Evolutionary conservation across 2,888 invertebrate species (phyloP).

Genomic region (Eurytoma californica): DNA sequence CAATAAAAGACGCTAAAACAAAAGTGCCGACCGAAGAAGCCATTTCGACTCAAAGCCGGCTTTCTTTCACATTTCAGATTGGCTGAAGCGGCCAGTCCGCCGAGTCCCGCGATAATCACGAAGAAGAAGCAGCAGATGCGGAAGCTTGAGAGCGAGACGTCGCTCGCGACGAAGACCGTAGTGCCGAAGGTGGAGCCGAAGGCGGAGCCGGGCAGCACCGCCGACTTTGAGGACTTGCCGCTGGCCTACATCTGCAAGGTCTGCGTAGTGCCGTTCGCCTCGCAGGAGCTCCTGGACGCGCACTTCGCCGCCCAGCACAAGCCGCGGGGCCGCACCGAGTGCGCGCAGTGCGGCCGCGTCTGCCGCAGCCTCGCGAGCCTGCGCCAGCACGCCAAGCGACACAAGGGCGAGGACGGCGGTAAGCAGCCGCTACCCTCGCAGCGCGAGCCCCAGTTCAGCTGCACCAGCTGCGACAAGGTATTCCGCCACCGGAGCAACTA

Average conservation of each 20-base stretch:
- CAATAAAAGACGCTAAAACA: neutral
- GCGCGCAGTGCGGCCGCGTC: constrained; percentile 67
- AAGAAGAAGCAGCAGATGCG: constrained; percentile 52
- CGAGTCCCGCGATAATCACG: constrained; percentile 26
- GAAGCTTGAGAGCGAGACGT: constrained; percentile 9
- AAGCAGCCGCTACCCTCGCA: neutral
- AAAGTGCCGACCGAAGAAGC: constrained; percentile 4
- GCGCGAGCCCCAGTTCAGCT: constrained; percentile 64
- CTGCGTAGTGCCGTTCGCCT: constrained; percentile 66
- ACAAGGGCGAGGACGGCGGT: constrained; percentile 58
- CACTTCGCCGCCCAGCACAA: constrained; percentile 66
- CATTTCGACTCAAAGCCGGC: constrained; percentile 65
- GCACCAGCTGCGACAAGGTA: constrained; percentile 70
- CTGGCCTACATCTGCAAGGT: constrained; percentile 66
- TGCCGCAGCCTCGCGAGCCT: constrained; percentile 66
- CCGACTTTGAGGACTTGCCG: constrained; percentile 63
- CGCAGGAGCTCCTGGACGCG: constrained; percentile 55
- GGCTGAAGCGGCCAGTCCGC: constrained; percentile 50
- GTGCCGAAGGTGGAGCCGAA: neutral
- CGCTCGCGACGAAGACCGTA: constrained; percentile 25
- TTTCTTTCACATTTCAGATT: constrained; percentile 73
- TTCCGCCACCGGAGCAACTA: constrained; percentile 71
- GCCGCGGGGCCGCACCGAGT: constrained; percentile 60
- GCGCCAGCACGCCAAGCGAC: constrained; percentile 70
- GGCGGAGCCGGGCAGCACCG: no score